Conservation (phyloP, 2,797 vertebrate genomes). For the Enteromius radiatus region DNA sequence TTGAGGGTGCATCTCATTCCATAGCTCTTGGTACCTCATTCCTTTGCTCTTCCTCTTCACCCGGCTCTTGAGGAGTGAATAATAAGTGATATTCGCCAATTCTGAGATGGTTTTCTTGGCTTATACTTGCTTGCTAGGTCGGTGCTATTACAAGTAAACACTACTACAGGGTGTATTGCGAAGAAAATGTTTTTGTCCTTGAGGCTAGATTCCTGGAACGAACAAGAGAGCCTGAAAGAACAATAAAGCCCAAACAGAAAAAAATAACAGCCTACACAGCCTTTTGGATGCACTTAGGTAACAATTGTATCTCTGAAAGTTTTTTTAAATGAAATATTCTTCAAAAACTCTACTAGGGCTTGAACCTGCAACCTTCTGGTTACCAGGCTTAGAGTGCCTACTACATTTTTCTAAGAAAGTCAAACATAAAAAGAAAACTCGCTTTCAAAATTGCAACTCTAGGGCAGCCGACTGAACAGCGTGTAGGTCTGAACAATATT, state of each 20-base stretch:
- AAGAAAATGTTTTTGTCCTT: background rate
- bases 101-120: background rate
- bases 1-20: slow-evolving; percentile 35
- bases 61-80: background rate
- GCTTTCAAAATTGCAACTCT: slow-evolving; percentile 43
- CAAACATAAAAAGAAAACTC: slow-evolving; percentile 33
- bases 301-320: background rate
- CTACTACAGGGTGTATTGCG: background rate
- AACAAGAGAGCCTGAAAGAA: background rate
- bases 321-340: slow-evolving; percentile 12
- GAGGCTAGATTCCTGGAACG: background rate
- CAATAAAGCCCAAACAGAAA: background rate
- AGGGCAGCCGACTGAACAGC: slow-evolving; percentile 1
- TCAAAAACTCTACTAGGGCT: background rate
- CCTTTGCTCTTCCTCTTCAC: slow-evolving; percentile 25
- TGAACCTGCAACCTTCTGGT: background rate
- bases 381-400: background rate
- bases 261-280: background rate
- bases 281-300: background rate
- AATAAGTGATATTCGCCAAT: slow-evolving; percentile 29
- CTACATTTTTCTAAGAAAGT: background rate
- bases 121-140: background rate
- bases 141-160: slow-evolving; percentile 1
- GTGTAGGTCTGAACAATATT: slow-evolving; percentile 9
- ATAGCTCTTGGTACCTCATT: slow-evolving; percentile 14